These are phyloP conservation scores for Drosophila arizonae DNA, from an alignment of 1,140 invertebrate species.

Conservation along the genomic window DNA sequence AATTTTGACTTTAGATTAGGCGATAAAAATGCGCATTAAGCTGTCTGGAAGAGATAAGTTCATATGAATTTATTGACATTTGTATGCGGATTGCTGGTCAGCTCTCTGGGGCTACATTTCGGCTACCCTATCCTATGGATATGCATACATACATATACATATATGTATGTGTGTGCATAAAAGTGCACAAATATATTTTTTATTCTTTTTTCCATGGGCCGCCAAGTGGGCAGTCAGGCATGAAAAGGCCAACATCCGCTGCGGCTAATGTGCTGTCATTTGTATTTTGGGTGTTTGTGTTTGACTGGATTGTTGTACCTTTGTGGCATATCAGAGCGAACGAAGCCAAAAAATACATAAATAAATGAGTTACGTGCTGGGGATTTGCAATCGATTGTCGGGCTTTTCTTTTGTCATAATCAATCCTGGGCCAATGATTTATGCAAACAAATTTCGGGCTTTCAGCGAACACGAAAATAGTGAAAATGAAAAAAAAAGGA, in stretches of 20 bases:
- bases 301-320: conserved; percentile 48
- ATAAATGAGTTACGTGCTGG: conserved; percentile 75
- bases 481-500: neutral
- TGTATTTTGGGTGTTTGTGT: conserved; percentile 33
- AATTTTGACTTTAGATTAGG: conserved; percentile 77
- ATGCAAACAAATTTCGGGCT: conserved; percentile 44
- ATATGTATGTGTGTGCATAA: neutral
- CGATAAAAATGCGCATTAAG: conserved; percentile 78
- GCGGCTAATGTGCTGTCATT: conserved; percentile 76
- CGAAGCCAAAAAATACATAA: conserved; percentile 62
- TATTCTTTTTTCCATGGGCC: conserved; percentile 9
- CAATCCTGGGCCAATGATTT: conserved; percentile 49
- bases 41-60: conserved; percentile 80
- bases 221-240: conserved; percentile 55
- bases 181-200: no score
- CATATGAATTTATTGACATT: conserved; percentile 79
- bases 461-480: conserved; percentile 15
- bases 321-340: conserved; percentile 40
- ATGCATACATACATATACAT: conserved; percentile 11
- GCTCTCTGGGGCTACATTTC: conserved; percentile 50
- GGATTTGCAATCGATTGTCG: conserved; percentile 27
- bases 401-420: conserved; percentile 45
- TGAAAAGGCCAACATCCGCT: conserved; percentile 79
- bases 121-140: conserved; percentile 37
- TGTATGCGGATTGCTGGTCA: conserved; percentile 29